Percentiles rank a stretch among this genome's conserved stretches.
Conservation (phyloP, 2,113 vertebrate species). For the Crypturellus undulatus region DNA sequence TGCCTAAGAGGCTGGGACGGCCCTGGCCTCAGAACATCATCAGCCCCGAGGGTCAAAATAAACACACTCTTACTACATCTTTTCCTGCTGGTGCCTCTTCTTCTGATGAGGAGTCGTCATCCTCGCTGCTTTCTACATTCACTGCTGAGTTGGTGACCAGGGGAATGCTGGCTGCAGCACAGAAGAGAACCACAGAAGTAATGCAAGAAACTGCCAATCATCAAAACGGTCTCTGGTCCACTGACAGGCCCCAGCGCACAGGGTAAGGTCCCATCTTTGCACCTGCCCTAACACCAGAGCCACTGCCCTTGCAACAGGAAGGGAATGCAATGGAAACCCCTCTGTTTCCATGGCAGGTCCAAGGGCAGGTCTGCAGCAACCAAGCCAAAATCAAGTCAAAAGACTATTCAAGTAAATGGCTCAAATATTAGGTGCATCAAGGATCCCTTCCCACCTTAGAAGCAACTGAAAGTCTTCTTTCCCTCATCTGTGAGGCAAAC, state of each 20-base stretch:
- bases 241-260: neutral
- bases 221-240: neutral
- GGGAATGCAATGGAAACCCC: neutral
- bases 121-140: conserved; percentile 58
- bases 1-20: neutral
- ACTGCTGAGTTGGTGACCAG: neutral
- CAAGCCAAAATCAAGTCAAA: neutral
- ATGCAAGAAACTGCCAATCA: fast-evolving
- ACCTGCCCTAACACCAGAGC: neutral
- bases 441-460: neutral
- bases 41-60: neutral
- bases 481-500: neutral
- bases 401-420: neutral
- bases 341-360: neutral
- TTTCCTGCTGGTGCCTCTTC: conserved; percentile 26
- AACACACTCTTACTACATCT: conserved; percentile 17
- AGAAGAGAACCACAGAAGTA: neutral
- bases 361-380: neutral
- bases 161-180: conserved; percentile 23
- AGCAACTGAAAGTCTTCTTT: neutral
- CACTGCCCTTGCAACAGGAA: neutral
- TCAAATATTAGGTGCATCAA: neutral
- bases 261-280: neutral
- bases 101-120: conserved; percentile 67
- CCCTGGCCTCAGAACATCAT: neutral